Conservation (phyloP, 2,888 invertebrate species). For the Cryptophagus acutangulus region DNA sequence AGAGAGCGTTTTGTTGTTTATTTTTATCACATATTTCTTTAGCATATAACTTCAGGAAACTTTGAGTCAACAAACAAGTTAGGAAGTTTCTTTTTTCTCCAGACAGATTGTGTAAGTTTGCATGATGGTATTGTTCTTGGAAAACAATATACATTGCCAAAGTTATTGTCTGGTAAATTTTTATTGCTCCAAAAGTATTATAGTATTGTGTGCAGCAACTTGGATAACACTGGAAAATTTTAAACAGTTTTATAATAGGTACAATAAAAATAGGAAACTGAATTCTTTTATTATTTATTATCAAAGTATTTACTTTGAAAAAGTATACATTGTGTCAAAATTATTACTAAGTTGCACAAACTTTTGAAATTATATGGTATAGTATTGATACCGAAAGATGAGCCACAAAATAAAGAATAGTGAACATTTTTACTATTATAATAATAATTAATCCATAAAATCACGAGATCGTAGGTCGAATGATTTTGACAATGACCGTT, state of each 20-base stretch:
- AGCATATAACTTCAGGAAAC: conserved; percentile 24
- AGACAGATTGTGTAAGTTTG: conserved; percentile 40
- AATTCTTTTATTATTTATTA: neutral
- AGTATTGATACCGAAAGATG: no score
- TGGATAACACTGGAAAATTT: conserved; percentile 14
- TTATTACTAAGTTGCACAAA: no score
- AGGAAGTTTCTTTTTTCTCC: conserved; percentile 36
- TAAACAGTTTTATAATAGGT: conserved; percentile 18
- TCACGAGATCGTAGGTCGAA: no score
- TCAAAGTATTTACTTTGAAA: no score
- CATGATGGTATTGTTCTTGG: conserved; percentile 39
- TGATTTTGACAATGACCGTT: no score
- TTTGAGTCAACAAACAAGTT: conserved; percentile 37
- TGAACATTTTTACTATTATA: no score
- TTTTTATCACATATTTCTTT: conserved; percentile 26
- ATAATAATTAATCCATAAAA: no score
- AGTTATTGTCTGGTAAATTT: conserved; percentile 39
- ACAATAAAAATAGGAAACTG: no score
- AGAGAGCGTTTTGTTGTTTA: neutral
- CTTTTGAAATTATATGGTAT: no score
- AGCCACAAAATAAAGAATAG: no score
- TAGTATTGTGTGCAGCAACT: conserved; percentile 22
- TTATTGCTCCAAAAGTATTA: conserved; percentile 31
- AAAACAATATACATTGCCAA: conserved; percentile 38
- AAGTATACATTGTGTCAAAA: no score